Evolutionary conservation across 2,797 vertebrate genomes (phyloP), one percentile per base, ranked within the genome.

Genomic region (Rhinatrema bivittatum): DNA sequence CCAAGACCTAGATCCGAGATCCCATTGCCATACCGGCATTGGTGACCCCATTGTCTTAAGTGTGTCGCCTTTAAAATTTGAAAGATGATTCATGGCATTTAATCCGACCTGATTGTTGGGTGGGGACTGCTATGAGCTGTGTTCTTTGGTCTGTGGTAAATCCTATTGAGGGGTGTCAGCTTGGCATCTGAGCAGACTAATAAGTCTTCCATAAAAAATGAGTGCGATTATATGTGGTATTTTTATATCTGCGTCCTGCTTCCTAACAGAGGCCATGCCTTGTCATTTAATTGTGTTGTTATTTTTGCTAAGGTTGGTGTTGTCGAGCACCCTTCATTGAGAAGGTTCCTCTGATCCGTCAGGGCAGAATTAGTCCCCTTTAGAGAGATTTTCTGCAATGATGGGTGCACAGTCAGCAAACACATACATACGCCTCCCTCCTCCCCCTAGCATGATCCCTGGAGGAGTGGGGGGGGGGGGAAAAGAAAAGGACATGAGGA

Each of bases 351-450:
- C 42, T 31, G 47, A 61, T 59, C 39, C 52, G 53, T 58, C 60
- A 50, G 35, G 6, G 39, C 50, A 48, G 46, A 57, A 56, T n/a
- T n/a, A 47, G 52, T 42, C 39, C 46, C n/a, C 60, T 50, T 50
- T 47, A 57, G 42, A 46, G 52, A 47, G 48, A 56, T 62, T 56
- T 64, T 64, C 48, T 54, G 28, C 33, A 37, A 21, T 53, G 43
- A 50, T 65, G 64, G 67, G 45, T 32, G 36, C 25, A 15, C n/a
- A n/a, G n/a, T n/a, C n/a, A n/a, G n/a, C n/a, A n/a, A n/a, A n/a
- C n/a, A n/a, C n/a, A n/a, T n/a, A n/a, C n/a, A n/a, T n/a, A n/a
- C n/a, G n/a, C n/a, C n/a, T n/a, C n/a, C n/a, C n/a, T n/a, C n/a
- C n/a, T n/a, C n/a, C n/a, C n/a, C n/a, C n/a, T n/a, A n/a, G n/a